Percentiles rank a stretch among this genome's conserved stretches.
Evolutionary conservation across 2,797 vertebrate genomes (phyloP).

Genomic region (Megaceryle alcyon): DNA sequence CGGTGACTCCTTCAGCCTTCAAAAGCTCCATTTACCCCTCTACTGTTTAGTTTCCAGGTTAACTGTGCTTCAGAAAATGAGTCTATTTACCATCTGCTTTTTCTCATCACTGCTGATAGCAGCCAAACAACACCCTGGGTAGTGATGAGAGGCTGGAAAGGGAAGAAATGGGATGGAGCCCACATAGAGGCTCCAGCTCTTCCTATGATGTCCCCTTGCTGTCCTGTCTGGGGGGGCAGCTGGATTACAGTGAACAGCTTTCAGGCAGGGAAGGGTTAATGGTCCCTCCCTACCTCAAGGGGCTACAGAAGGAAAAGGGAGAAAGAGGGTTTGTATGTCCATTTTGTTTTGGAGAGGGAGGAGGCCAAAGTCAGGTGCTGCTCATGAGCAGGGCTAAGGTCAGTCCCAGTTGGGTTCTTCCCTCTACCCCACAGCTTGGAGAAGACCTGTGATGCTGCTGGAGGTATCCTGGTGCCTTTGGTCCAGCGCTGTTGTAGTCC

Average conservation of each 20-base stretch:
- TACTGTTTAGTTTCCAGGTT: fast-evolving
- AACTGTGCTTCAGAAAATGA: background rate
- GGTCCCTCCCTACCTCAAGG: background rate
- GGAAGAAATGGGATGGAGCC: background rate
- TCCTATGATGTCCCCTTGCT: background rate
- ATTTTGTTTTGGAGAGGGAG: background rate
- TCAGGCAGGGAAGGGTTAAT: background rate
- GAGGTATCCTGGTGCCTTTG: background rate
- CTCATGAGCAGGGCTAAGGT: background rate
- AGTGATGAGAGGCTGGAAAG: fast-evolving
- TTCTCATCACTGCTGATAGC: fast-evolving
- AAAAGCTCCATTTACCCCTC: background rate
- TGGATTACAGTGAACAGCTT: background rate
- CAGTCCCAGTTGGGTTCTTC: background rate
- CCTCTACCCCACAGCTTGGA: fast-evolving
- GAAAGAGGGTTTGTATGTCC: background rate
- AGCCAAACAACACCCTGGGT: background rate
- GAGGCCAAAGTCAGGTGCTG: background rate
- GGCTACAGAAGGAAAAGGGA: background rate
- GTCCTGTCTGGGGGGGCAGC: fast-evolving
- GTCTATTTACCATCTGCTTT: background rate
- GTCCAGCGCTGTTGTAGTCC: fast-evolving
- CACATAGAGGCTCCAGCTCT: fast-evolving
- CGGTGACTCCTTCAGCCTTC: fast-evolving
- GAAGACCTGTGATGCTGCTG: background rate